Conservation (phyloP, 53 echinoderm and acorn worm genomes). For the Glandiceps talaboti region DNA sequence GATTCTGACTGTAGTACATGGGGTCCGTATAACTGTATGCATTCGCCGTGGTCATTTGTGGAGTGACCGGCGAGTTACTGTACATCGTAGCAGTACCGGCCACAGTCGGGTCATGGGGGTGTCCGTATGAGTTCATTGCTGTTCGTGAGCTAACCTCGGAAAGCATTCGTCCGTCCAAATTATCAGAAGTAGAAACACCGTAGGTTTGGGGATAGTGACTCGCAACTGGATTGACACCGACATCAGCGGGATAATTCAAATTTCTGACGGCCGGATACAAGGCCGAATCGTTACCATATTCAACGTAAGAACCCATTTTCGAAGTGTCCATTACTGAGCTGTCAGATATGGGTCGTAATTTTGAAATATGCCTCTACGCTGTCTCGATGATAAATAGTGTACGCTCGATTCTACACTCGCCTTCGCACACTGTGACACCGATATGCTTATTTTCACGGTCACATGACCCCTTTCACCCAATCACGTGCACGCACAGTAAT, state of each 20-base stretch:
- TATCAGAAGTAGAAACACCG: neutral
- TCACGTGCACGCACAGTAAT: neutral
- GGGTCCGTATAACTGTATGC: neutral
- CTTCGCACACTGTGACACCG: neutral
- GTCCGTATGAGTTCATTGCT: neutral
- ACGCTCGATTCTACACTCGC: neutral
- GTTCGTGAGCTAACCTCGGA: neutral
- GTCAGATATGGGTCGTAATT: neutral
- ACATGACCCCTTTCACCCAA: neutral
- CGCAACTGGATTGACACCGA: neutral
- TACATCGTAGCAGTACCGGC: neutral
- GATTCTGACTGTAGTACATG: neutral
- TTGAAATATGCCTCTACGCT: neutral
- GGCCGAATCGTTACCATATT: neutral
- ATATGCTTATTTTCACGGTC: neutral
- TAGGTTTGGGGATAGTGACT: neutral
- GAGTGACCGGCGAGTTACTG: neutral
- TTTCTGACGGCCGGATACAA: neutral
- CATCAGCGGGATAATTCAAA: neutral
- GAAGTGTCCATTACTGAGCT: neutral
- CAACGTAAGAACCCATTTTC: neutral
- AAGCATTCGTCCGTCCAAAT: neutral
- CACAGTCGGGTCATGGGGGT: neutral
- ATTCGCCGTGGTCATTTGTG: neutral
- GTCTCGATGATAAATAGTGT: neutral